These are phyloP conservation scores for Drosophila vallismaia DNA, from an alignment of 2,888 invertebrate genomes.

Conservation along the genomic window DNA sequence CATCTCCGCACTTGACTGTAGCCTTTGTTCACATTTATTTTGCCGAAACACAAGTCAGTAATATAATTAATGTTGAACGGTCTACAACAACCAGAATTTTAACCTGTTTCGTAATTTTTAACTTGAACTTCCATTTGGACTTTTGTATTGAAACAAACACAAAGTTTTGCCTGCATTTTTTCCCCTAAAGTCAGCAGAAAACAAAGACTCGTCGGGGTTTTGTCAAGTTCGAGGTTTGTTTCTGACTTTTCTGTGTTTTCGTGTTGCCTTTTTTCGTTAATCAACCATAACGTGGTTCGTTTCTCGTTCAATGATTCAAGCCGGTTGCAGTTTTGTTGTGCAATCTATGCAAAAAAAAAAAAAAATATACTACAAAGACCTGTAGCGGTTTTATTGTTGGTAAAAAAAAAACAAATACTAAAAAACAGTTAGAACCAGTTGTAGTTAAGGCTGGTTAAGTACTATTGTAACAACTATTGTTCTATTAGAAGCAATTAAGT, in stretches of 20 bases:
- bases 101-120: too few relatives aligned
- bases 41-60: slow-evolving; percentile 1
- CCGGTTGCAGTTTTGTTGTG: slow-evolving; percentile 31
- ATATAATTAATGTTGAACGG: slow-evolving; percentile 23
- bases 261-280: slow-evolving; percentile 6
- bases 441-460: slow-evolving; percentile 43
- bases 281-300: slow-evolving; percentile 26
- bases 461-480: slow-evolving; percentile 47
- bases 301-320: slow-evolving; percentile 19
- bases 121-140: background rate
- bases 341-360: slow-evolving; percentile 34
- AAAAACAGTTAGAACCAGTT: slow-evolving; percentile 27
- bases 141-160: background rate
- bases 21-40: slow-evolving; percentile 12
- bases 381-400: background rate
- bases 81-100: slow-evolving; percentile 12
- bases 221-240: slow-evolving; percentile 38
- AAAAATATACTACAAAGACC: background rate
- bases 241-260: too few relatives aligned
- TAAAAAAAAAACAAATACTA: background rate
- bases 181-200: slow-evolving; percentile 1
- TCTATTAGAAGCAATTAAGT: slow-evolving; percentile 51
- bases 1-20: too few relatives aligned
- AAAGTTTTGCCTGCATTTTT: background rate
- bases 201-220: background rate